phyloP scores from a whole-genome alignment of 2,888 invertebrate species.

The Pecten maximus region DNA sequence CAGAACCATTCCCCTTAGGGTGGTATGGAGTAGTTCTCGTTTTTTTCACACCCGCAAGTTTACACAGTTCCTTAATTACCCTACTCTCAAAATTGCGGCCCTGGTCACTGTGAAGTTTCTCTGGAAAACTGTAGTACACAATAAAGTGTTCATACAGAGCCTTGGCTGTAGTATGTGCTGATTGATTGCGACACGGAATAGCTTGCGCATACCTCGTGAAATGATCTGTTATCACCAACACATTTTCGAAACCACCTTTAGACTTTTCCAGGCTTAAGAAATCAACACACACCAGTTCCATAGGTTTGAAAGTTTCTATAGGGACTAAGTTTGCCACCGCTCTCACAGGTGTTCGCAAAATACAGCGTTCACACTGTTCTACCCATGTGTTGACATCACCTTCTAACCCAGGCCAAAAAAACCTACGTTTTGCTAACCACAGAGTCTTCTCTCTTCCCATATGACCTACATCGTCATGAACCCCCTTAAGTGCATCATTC shows the following conservation, averaged over 20 bases:
- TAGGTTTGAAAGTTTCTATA: slow-evolving; percentile 45
- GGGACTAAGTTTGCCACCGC: slow-evolving; percentile 36
- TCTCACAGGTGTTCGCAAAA: slow-evolving; percentile 9
- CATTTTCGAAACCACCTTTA: slow-evolving; percentile 49
- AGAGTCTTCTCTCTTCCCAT: slow-evolving; percentile 40
- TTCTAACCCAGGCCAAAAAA: background rate
- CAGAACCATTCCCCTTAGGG: slow-evolving; percentile 47
- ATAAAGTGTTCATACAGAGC: slow-evolving; percentile 52
- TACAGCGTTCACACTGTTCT: slow-evolving; percentile 42
- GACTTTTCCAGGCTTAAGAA: slow-evolving; percentile 52
- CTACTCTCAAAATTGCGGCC: slow-evolving; percentile 54
- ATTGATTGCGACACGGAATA: slow-evolving; percentile 53
- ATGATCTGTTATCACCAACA: slow-evolving; percentile 57
- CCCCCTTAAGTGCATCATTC: background rate
- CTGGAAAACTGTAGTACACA: slow-evolving; percentile 55
- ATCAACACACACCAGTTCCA: slow-evolving; percentile 56
- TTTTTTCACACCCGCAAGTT: slow-evolving; percentile 43
- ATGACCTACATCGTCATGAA: slow-evolving; percentile 39
- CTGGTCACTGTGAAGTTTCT: slow-evolving; percentile 51
- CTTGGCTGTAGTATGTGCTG: slow-evolving; percentile 55
- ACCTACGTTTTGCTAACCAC: slow-evolving; percentile 38
- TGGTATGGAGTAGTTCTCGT: slow-evolving; percentile 54
- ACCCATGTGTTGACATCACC: slow-evolving; percentile 21
- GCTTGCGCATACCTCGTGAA: slow-evolving; percentile 56
- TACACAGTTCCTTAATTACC: slow-evolving; percentile 54